Evolutionary conservation across 2,888 invertebrate genomes (phyloP).

Genomic region (Hirtodrosophila duncani): DNA sequence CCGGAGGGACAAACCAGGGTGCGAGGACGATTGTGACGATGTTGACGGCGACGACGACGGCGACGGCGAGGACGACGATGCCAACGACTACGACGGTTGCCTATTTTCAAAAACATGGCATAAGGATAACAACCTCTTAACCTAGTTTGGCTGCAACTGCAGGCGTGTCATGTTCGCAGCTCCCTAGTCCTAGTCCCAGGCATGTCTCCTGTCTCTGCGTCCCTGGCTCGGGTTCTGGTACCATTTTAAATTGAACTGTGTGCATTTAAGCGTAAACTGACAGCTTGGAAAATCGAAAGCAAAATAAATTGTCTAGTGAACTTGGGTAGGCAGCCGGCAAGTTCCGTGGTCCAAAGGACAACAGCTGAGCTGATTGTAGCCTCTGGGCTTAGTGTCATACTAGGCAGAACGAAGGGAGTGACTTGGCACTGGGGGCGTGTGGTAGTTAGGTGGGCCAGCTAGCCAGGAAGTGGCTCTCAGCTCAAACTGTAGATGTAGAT

Average conservation of each 20-base stretch:
- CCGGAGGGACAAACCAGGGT: constrained; percentile 8
- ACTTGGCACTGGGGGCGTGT: constrained; percentile 14
- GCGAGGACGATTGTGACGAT: constrained; percentile 1
- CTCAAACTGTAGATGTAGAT: constrained; percentile 7
- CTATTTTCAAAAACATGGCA: constrained; percentile 73
- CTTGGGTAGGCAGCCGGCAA: too few relatives aligned
- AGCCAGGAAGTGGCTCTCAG: constrained; percentile 38
- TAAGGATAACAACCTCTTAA: constrained; percentile 73
- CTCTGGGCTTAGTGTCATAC: constrained; percentile 68
- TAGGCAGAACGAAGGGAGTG: constrained; percentile 19
- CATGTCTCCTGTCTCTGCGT: constrained; percentile 35
- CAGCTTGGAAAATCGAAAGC: constrained; percentile 73
- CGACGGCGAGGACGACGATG: constrained; percentile 9
- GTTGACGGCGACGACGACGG: constrained; percentile 4
- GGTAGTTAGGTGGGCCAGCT: constrained; percentile 8
- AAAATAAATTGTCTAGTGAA: constrained; percentile 74
- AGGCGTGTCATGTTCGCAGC: constrained; percentile 24
- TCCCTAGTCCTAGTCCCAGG: constrained; percentile 4
- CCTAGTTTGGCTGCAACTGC: constrained; percentile 57
- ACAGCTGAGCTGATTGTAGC: constrained; percentile 70
- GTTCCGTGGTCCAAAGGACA: constrained; percentile 46
- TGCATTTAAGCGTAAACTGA: constrained; percentile 73
- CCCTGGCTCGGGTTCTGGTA: constrained; percentile 33
- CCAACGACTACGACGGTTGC: constrained; percentile 44
- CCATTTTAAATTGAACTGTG: constrained; percentile 71